Base-by-base conservation (phyloP, 1,140 invertebrate genomes). In the Eupristina koningsbergeri region DNA sequence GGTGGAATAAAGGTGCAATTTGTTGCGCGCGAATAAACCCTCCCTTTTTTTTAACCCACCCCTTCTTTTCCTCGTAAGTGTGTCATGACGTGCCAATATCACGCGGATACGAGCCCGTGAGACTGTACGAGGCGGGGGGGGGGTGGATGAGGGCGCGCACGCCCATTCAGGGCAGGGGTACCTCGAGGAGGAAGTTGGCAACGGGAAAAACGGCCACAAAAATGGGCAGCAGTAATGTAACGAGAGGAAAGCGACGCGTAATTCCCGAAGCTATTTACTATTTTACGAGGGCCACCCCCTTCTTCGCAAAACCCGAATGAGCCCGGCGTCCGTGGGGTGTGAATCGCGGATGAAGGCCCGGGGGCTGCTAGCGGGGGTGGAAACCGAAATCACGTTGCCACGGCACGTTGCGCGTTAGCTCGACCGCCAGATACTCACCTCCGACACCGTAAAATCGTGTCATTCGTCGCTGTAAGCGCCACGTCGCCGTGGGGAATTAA, bases 181-280 rank as follows among this genome's bases (percentile, higher is more conserved):
- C 9, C 22, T 3, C 17, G 26, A 0, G 3, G 26, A 0, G 3
- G n/a, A 50, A 79, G 39, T 26, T 19, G 11, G 34, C 26, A 31
- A 41, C 53, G n/a, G 19, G 47, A 58, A 67, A 67, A 75, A 50
- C 9, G 3, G 39, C 26, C 34, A 15, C 1, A 71, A 34, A 71
- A 58, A 50, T 29, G 15, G 47, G 17, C 2, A 17, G 17, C 2
- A 50, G 15, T 17, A 50, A 50, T 8, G 15, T 50, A 50, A 67
- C 39, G 50, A 58, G 34, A 34, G 53, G 50, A 1, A 13, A 39
- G 22, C 0, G 29, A 39, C 78, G 61, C 41, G 78, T 80, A 71
- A 80, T 80, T 71, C 67, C 45, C 58, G 8, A 19, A 22, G 78
- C 78, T 71, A 71, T 80, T 80, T 80, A 71, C 78, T 58, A 45